Evolutionary conservation across 2,113 vertebrate genomes (phyloP), one percentile per base, ranked within the genome.

Genomic region (Leucopternis melanops): DNA sequence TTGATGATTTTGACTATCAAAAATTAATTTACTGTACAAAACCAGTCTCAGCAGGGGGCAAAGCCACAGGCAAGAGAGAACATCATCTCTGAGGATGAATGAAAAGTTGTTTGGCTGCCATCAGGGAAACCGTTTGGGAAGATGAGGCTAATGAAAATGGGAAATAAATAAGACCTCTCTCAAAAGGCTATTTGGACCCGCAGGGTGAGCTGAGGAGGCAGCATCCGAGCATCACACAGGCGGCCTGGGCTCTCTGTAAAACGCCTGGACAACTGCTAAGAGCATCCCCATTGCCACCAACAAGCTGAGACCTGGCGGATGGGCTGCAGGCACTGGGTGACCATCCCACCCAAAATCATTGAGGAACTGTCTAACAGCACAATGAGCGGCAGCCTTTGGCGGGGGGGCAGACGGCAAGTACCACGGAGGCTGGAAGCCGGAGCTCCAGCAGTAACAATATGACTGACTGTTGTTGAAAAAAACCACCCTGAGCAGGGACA

Each of bases 151-250:
- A 86, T 74, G 84, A 61, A 88, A 69, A 91, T 93, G 95, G 34
- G 88, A 88, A 93, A 86, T 86, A 94, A 96, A 91, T 65, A 85
- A 88, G 88, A 12, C 15, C 84, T 59, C 87, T 94, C 87, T 93
- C 87, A 73, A 73, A 88, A 91, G 75, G 80, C 83, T 6, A 78
- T 93, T 23, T 52, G 70, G 74, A 42, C 38, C 69, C 6, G 6
- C 79, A 47, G 90, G 86, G 81, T 0, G 27, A 69, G 55, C 26
- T 0, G 22, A 74, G 86, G 86, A 71, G 67, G 77, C 38, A 10
- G 92, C 8, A 3, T 31, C 32, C 9, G 55, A 80, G 67, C 45
- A 15, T 11, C 62, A 4, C 10, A 0, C 18, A 8, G 55, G 32
- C 3, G 1, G 71, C 44, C 49, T 4, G 80, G 58, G 70, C 54